Conservation (phyloP, 2,797 vertebrate genomes). For the Centropyge bicolor region DNA sequence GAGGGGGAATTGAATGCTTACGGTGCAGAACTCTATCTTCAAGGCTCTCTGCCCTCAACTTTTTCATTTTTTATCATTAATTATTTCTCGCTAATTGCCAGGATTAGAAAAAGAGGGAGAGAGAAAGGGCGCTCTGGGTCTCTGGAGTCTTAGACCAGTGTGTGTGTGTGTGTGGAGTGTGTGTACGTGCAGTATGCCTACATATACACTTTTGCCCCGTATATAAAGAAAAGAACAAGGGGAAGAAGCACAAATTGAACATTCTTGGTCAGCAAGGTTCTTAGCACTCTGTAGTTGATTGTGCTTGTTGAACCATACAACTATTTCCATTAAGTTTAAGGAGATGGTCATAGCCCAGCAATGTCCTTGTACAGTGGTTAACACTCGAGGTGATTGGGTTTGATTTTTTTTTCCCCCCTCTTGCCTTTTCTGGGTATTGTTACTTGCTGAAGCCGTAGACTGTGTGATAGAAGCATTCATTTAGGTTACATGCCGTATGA, state of each 20-base stretch:
- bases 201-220: conserved; percentile 28
- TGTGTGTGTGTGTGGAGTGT: conserved; percentile 43
- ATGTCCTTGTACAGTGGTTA: conserved; percentile 64
- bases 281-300: conserved; percentile 60
- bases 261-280: conserved; percentile 73
- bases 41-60: conserved; percentile 79
- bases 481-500: not conserved
- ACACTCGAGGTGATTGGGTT: conserved; percentile 57
- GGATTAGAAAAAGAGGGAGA: conserved; percentile 79
- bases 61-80: conserved; percentile 82
- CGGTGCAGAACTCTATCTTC: conserved; percentile 83
- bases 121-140: conserved; percentile 70
- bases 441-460: conserved; percentile 14
- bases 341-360: conserved; percentile 61
- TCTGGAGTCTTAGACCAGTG: conserved; percentile 63
- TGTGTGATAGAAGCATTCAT: not conserved
- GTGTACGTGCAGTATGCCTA: conserved; percentile 28
- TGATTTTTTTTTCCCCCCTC: not conserved
- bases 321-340: conserved; percentile 74
- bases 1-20: conserved; percentile 82
- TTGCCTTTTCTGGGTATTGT: conserved; percentile 19
- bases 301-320: conserved; percentile 72
- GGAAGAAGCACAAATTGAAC: conserved; percentile 66
- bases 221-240: conserved; percentile 52
- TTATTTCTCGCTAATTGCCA: conserved; percentile 86